phyloP scores from a whole-genome alignment of 2,113 vertebrate genomes.

The Leptosomus discolor region DNA sequence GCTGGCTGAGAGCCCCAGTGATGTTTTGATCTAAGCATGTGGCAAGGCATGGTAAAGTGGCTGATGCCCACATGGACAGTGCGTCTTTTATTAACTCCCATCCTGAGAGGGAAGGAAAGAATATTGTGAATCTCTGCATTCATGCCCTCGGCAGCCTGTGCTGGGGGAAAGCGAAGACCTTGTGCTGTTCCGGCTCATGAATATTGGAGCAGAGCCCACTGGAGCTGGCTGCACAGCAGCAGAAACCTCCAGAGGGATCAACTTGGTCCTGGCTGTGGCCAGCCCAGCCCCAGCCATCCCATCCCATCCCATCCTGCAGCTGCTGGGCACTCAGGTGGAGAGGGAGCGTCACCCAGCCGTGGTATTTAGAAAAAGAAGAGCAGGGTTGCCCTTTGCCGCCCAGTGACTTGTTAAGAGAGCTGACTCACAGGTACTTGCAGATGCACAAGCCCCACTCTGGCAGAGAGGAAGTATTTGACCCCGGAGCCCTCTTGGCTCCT shows the following conservation, averaged over 20 bases:
- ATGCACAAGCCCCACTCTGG: not conserved
- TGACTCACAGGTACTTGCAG: not conserved
- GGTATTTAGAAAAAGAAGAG: not conserved
- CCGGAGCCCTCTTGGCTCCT: not conserved
- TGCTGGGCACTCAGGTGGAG: not conserved
- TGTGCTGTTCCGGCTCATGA: not conserved
- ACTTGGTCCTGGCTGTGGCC: not conserved
- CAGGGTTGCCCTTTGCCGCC: not conserved
- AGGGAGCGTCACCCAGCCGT: not conserved
- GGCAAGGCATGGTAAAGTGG: not conserved
- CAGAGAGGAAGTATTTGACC: constrained; percentile 38
- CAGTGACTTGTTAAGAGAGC: not conserved
- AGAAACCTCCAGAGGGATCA: not conserved
- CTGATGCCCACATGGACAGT: not conserved
- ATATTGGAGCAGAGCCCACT: constrained; percentile 16
- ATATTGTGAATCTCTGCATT: constrained; percentile 36
- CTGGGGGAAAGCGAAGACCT: not conserved
- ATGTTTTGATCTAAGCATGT: not conserved
- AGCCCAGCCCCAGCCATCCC: not conserved
- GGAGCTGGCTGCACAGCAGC: not conserved
- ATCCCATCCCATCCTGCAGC: not conserved
- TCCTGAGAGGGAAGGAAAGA: not conserved
- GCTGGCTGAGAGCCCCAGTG: not conserved
- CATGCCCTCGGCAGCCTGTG: not conserved
- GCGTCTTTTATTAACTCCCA: constrained; percentile 1